Conservation (phyloP, 2,888 invertebrate species). For the Brenthis ino region DNA sequence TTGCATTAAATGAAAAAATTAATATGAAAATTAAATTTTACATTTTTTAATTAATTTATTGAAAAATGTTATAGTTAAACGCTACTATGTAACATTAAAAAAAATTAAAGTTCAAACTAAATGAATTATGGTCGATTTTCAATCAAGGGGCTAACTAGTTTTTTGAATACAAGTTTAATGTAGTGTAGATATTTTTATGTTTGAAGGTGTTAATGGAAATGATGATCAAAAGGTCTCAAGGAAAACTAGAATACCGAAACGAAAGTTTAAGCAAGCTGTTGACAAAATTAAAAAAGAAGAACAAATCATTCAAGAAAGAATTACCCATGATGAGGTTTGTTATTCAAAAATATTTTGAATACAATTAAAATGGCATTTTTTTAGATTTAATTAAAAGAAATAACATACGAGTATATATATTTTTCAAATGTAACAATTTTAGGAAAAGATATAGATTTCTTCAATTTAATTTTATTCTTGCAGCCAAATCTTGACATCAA, state of each 20-base stretch:
- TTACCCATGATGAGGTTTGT: constrained; percentile 39
- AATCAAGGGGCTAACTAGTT: neutral
- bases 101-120: no score
- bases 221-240: constrained; percentile 41
- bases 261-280: constrained; percentile 55
- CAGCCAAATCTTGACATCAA: constrained; percentile 21
- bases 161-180: neutral
- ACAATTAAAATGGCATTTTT: no score
- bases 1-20: no score
- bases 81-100: no score
- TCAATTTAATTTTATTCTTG: constrained; percentile 1
- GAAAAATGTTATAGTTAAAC: no score
- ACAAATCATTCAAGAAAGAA: constrained; percentile 40
- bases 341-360: no score
- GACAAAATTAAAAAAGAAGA: constrained; percentile 49
- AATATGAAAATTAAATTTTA: no score
- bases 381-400: neutral
- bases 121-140: no score
- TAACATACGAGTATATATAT: neutral
- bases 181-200: constrained; percentile 18
- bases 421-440: neutral
- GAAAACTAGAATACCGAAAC: constrained; percentile 61
- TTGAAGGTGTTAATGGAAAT: constrained; percentile 44
- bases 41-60: no score
- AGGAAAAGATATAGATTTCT: no score